A percentile compares a stretch with the other conserved stretches of the same genome.
Conservation (phyloP, 2,888 invertebrate genomes). For the Epinotia brunnichana region DNA sequence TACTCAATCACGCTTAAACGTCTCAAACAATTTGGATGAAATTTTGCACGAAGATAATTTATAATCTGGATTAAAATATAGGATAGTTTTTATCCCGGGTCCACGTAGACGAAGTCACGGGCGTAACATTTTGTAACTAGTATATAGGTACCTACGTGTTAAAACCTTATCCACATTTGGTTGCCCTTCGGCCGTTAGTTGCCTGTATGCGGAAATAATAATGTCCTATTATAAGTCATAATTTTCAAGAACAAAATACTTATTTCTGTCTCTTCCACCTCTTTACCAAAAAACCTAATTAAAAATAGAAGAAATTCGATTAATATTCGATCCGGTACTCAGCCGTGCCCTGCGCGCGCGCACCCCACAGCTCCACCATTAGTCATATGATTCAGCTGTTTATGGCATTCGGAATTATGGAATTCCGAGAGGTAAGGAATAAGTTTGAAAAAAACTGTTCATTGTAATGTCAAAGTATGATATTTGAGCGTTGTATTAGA, state of each 20-base stretch:
- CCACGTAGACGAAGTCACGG: too few relatives aligned
- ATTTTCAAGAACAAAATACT: background rate
- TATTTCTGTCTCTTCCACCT: background rate
- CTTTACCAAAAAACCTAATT: background rate
- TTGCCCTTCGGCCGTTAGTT: too few relatives aligned
- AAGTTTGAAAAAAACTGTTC: background rate
- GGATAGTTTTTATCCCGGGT: too few relatives aligned
- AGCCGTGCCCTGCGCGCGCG: background rate
- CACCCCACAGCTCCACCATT: background rate
- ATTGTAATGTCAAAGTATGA: background rate
- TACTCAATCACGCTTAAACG: too few relatives aligned
- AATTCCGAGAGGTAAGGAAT: background rate
- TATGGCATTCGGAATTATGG: constrained; percentile 2
- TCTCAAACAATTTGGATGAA: too few relatives aligned
- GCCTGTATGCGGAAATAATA: too few relatives aligned
- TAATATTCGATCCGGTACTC: constrained; percentile 12
- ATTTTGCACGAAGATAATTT: too few relatives aligned
- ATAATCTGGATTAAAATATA: too few relatives aligned
- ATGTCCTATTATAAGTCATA: too few relatives aligned
- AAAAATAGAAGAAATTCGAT: constrained; percentile 1
- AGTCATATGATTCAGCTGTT: constrained; percentile 1
- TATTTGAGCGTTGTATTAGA: background rate
- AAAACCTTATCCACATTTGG: too few relatives aligned
- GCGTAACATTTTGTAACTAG: too few relatives aligned
- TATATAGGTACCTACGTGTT: too few relatives aligned